Base-by-base conservation (phyloP, 2,113 vertebrate species). In the Ceyx margarethae region DNA sequence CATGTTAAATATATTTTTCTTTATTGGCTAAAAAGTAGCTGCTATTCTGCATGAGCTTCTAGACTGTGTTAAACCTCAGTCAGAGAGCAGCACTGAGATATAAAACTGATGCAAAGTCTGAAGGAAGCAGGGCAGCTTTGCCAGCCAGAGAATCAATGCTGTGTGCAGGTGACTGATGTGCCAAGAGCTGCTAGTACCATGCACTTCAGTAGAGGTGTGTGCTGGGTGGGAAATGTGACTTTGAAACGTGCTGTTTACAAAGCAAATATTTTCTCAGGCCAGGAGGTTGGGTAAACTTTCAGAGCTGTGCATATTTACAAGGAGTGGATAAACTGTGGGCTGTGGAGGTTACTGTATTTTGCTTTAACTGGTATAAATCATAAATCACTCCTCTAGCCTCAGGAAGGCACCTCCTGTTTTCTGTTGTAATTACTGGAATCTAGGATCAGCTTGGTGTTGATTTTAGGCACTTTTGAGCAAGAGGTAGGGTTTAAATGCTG, bases 101-200 rank as follows among this genome's bases (percentile, higher is more conserved):
- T 64, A 43, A 83, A 86, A 78, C 3, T 50, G 53, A 51, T 71
- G 57, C 43, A 78, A 77, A 90, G 25, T 31, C 57, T 74, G 1
- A 4, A 61, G 45, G 26, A 89, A 78, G n/a, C 5, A 57, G 42
- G 12, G 19, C 51, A 83, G n/a, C 75, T 82, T 28, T 29, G 46
- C 35, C 79, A 37, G 58, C 58, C 0, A 0, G 13, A 58, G 80
- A 68, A 45, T 61, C 0, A 0, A 3, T 42, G 56, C 60, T 58
- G 29, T 56, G 2, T 5, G 2, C 25, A 80, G 6, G 45, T 76
- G 23, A 10, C 25, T 42, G 17, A 26, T 58, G 50, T 81, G 54
- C 50, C 58, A 50, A 7, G 46, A 37, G 56, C 3, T 88, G 54
- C 28, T 61, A 13, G 54, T 46, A 21, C 1, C 1, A 22, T 26